Percentiles rank a stretch among this genome's conserved stretches.
These are phyloP conservation scores for Dromaius novaehollandiae DNA, from an alignment of 2,113 vertebrate species.

Conservation along the genomic window DNA sequence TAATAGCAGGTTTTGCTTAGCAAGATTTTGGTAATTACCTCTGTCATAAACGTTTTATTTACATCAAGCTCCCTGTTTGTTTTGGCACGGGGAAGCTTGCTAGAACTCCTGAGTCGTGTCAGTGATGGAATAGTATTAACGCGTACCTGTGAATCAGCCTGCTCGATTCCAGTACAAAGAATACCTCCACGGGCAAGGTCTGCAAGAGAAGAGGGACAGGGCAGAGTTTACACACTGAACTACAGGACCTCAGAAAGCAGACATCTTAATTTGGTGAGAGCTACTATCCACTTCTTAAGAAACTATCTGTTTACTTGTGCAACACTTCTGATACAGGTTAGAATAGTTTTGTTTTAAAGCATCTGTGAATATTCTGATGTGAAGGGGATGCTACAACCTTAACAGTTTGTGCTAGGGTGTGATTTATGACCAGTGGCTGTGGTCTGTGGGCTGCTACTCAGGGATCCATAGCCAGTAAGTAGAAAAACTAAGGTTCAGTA, in stretches of 20 bases:
- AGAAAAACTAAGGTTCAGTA: not conserved
- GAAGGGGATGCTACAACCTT: not conserved
- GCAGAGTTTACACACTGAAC: not conserved
- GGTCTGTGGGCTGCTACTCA: not conserved
- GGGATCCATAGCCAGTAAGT: not conserved
- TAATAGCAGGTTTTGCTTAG: not conserved
- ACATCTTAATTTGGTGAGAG: not conserved
- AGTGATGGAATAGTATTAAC: not conserved
- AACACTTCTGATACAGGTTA: not conserved
- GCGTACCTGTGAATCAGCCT: slow-evolving; percentile 76
- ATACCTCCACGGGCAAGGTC: slow-evolving; percentile 80
- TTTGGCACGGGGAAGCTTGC: not conserved
- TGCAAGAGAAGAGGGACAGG: slow-evolving; percentile 45
- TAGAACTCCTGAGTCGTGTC: not conserved
- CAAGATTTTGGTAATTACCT: not conserved
- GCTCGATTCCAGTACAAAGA: slow-evolving; percentile 81
- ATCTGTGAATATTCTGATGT: not conserved
- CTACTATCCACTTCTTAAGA: not conserved
- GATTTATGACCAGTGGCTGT: not conserved
- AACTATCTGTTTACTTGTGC: not conserved
- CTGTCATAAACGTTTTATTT: not conserved
- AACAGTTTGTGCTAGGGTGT: not conserved
- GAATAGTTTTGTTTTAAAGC: not conserved
- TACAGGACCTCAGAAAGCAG: not conserved
- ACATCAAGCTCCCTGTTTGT: rapidly evolving